These are phyloP conservation scores for Tapera naevia DNA, from an alignment of 2,797 vertebrate species.

Conservation along the genomic window DNA sequence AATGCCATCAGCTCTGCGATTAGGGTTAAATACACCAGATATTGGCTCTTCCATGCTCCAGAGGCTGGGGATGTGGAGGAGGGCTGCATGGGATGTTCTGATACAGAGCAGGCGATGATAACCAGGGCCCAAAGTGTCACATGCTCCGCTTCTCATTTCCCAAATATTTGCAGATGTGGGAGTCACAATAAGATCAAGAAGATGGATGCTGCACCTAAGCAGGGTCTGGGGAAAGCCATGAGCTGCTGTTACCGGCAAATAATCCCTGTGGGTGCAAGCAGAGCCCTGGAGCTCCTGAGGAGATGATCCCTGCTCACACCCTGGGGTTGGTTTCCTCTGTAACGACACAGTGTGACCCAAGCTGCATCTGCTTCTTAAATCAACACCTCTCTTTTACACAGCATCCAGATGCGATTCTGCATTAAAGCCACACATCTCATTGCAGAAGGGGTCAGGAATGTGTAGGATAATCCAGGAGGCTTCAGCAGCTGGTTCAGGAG, in stretches of 20 bases:
- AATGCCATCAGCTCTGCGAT: background rate
- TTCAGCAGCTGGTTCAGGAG: background rate
- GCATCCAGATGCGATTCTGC: background rate
- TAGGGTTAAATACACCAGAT: background rate
- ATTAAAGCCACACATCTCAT: background rate
- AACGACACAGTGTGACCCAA: fast-evolving
- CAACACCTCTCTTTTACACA: background rate
- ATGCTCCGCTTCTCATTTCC: background rate
- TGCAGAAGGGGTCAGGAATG: background rate
- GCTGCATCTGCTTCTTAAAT: background rate
- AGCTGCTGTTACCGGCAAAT: background rate
- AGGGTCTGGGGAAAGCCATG: background rate
- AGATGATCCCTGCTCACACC: fast-evolving
- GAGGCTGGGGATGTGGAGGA: fast-evolving
- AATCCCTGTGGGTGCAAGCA: fast-evolving
- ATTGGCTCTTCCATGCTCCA: fast-evolving
- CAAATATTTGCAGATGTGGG: background rate
- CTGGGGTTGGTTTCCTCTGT: background rate
- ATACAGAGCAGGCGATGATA: background rate
- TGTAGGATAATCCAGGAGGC: background rate
- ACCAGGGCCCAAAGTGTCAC: background rate
- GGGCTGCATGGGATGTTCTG: background rate
- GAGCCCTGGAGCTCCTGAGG: background rate
- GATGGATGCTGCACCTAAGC: background rate
- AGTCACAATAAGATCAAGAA: background rate